phyloP scores from a whole-genome alignment of 2,797 vertebrate genomes.

The Ciconia nigra region DNA sequence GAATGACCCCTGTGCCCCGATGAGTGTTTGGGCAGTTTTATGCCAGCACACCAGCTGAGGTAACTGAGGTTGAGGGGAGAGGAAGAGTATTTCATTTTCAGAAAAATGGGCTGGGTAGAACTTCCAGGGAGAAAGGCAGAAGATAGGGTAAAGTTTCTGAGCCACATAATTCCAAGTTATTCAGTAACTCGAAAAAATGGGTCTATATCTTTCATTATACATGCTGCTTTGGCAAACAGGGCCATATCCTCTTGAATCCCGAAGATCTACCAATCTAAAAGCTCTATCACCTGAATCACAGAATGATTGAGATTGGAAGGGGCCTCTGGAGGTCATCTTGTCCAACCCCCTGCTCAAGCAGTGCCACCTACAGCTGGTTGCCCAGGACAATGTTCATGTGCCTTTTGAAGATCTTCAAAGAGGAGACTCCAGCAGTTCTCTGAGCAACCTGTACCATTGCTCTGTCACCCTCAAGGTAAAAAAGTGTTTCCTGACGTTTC shows the following conservation, averaged over 20 bases:
- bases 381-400: background rate
- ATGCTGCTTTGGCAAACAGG: background rate
- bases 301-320: background rate
- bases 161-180: background rate
- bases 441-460: background rate
- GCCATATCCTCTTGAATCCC: background rate
- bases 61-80: background rate
- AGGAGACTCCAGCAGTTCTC: background rate
- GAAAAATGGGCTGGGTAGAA: background rate
- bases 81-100: background rate
- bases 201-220: background rate
- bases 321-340: background rate
- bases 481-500: background rate
- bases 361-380: background rate
- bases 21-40: background rate
- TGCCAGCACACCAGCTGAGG: background rate
- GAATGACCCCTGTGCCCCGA: background rate
- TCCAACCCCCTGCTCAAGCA: background rate
- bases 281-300: background rate
- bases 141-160: background rate
- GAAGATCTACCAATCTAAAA: background rate
- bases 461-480: background rate
- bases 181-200: background rate
- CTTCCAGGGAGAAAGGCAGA: background rate
- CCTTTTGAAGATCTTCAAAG: background rate